These are phyloP conservation scores for Forbesichthys agassizii DNA, from an alignment of 2,113 vertebrate genomes.

Conservation along the genomic window DNA sequence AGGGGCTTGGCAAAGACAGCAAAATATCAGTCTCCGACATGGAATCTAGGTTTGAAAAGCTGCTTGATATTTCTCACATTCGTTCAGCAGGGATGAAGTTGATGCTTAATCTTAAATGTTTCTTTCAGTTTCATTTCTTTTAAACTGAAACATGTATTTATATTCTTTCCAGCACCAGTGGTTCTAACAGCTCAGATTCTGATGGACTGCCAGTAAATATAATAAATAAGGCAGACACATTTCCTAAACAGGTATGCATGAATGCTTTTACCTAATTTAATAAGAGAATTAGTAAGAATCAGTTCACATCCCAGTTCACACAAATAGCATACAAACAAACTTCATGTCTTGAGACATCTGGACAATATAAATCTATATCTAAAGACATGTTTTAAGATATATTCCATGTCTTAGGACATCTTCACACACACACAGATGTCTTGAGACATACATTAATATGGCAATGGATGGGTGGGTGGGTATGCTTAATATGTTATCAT, in stretches of 20 bases:
- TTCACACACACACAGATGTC: no score
- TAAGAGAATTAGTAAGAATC: no score
- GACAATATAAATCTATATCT: no score
- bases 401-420: no score
- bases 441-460: no score
- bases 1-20: conserved; percentile 67
- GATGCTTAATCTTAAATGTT: neutral
- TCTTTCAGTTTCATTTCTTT: neutral
- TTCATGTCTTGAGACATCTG: neutral
- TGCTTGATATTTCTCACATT: neutral
- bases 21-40: conserved; percentile 81
- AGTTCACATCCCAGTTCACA: no score
- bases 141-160: conserved; percentile 7
- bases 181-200: conserved; percentile 88
- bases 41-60: conserved; percentile 84
- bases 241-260: conserved; percentile 46
- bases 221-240: conserved; percentile 40
- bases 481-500: no score
- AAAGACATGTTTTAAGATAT: no score
- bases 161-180: conserved; percentile 79
- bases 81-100: neutral
- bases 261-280: neutral
- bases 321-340: no score
- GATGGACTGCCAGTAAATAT: conserved; percentile 78
- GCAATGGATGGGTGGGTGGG: no score